A percentile compares a stretch with the other conserved stretches of the same genome.
These are phyloP conservation scores for Pangasius larnaudii DNA, from an alignment of 2,797 vertebrate species.

Conservation along the genomic window DNA sequence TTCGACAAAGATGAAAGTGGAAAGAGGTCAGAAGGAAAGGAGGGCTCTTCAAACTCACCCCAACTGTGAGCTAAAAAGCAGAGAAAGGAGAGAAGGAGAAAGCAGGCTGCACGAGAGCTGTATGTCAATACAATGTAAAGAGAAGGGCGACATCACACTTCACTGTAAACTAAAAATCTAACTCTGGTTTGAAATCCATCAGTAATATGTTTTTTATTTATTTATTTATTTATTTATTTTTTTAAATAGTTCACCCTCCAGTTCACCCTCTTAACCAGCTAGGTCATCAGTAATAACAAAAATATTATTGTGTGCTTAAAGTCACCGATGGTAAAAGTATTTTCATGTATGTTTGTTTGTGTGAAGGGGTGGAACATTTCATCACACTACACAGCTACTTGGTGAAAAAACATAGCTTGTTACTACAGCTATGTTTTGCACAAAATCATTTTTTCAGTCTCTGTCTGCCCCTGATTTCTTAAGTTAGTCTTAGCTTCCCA, in stretches of 20 bases:
- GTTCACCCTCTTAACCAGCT: not conserved
- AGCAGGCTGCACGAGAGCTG: not conserved
- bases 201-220: not conserved
- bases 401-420: not conserved
- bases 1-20: constrained; percentile 2
- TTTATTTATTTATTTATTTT: no score
- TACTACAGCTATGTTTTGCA: not conserved
- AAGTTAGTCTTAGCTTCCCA: not conserved
- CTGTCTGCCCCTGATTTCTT: not conserved
- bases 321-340: not conserved
- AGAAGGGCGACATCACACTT: not conserved
- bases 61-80: constrained; percentile 20
- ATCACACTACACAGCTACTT: not conserved
- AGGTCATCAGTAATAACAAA: not conserved
- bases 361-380: not conserved
- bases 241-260: not conserved
- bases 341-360: not conserved
- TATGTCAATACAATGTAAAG: not conserved
- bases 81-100: not conserved
- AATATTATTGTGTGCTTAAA: not conserved
- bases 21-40: not conserved
- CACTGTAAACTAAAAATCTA: not conserved
- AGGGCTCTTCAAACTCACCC: not conserved
- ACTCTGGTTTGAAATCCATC: not conserved
- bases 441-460: not conserved